Evolutionary conservation across 2,888 invertebrate species (phyloP), one percentile per base, ranked within the genome.

Genomic region (Stegophylla sp.): DNA sequence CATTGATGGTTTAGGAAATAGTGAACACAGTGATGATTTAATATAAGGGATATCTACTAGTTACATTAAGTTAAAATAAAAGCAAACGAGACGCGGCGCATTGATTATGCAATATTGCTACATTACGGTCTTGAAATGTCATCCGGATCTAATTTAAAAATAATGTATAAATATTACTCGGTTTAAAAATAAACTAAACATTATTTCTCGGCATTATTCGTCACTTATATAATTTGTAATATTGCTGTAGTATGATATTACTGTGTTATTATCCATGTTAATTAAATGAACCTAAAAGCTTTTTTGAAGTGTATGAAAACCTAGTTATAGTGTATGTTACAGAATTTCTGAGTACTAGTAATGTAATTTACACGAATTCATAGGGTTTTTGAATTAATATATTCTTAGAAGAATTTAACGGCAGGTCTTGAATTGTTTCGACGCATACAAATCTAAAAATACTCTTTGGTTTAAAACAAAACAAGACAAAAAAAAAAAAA

Each of bases 31-130:
- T 3, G n/a, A 51, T 20, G 0, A 51, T 1, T 34, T 34, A 34
- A 5, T 34, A 34, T n/a, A n/a, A n/a, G n/a, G n/a, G n/a, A 48
- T 15, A 48, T 48, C 0, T 3, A 48, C 15, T 48, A 48, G 4
- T 1, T 15, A 48, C 15, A 17, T 13, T 17, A 51, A 23, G 10
- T 56, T 56, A 13, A n/a, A 15, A 43, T n/a, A 15, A 63, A 51
- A 75, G 17, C 23, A 51, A 59, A 59, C 15, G 34, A 26, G n/a
- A 69, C 77, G n/a, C n/a, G 67, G 77, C 45, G 59, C 59, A 15
- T 15, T 5, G 26, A 5, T 9, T 69, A 59, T 69, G 59, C 34
- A 77, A 59, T 69, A 48, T 45, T 28, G 12, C 9, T 67, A 45
- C 76, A 45, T 43, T 15, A 3, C 0, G 3, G 56, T 67, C 4